phyloP scores from a whole-genome alignment of 2,113 vertebrate species.

The Marmota monax region DNA sequence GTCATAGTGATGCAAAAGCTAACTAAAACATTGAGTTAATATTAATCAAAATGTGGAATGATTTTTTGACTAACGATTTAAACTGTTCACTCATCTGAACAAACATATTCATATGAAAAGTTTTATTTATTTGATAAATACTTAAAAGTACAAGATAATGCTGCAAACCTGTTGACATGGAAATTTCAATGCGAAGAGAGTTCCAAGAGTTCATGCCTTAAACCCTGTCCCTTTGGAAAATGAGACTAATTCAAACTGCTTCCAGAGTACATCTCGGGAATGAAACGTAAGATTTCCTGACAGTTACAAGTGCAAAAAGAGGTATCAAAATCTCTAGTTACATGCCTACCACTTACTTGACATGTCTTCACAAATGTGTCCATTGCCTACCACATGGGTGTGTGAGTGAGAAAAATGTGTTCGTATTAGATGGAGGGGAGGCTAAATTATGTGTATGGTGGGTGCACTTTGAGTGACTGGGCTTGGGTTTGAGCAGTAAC shows the following conservation, averaged over 20 bases:
- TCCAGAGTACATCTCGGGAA: background rate
- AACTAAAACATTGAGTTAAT: background rate
- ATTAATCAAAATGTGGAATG: background rate
- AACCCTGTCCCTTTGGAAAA: background rate
- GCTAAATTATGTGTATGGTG: background rate
- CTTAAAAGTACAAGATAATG: background rate
- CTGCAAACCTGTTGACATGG: background rate
- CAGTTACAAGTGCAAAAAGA: background rate
- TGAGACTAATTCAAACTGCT: background rate
- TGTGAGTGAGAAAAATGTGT: background rate
- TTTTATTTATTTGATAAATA: constrained; percentile 5
- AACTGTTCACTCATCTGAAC: background rate
- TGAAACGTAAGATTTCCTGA: background rate
- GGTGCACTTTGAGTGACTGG: background rate
- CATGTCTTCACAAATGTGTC: background rate
- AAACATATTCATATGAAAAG: background rate
- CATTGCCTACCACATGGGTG: background rate
- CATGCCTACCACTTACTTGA: background rate
- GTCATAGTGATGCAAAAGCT: too few relatives aligned
- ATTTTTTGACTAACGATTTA: background rate
- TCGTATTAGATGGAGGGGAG: background rate
- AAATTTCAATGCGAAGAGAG: background rate
- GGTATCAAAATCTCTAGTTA: background rate
- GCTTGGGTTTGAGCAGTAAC: background rate
- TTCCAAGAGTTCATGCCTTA: background rate